Evolutionary conservation across 2,888 invertebrate genomes (phyloP).

Genomic region (Ennomos fuscantarius): DNA sequence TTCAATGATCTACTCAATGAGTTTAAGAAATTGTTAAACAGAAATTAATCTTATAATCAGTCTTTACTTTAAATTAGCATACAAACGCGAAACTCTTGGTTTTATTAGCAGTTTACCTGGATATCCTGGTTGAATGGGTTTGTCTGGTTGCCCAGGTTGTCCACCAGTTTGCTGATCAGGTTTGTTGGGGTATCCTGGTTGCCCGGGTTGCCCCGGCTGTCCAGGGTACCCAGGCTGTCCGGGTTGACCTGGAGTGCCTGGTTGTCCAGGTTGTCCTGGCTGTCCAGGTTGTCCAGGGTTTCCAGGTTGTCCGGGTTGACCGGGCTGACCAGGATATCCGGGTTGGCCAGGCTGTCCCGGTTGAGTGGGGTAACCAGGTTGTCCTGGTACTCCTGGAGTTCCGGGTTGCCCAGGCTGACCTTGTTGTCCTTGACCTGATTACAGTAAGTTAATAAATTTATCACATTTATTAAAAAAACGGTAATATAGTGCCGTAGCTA

Average conservation of each 20-base stretch:
- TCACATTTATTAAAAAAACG: too few relatives aligned
- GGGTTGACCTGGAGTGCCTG: conserved; percentile 36
- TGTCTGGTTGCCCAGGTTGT: conserved; percentile 32
- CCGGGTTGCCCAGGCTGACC: too few relatives aligned
- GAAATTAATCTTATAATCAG: too few relatives aligned
- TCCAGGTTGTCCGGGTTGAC: conserved; percentile 33
- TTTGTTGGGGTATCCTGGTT: conserved; percentile 49
- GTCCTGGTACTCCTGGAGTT: too few relatives aligned
- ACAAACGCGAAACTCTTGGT: too few relatives aligned
- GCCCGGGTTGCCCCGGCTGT: conserved; percentile 13
- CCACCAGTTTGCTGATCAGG: conserved; percentile 33
- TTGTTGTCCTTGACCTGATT: too few relatives aligned
- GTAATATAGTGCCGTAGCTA: too few relatives aligned
- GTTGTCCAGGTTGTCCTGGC: conserved; percentile 39
- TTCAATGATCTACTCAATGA: too few relatives aligned
- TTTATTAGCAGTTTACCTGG: conserved; percentile 27
- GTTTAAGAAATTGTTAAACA: too few relatives aligned
- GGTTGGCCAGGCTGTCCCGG: conserved; percentile 33
- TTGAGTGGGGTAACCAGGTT: too few relatives aligned
- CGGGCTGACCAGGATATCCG: conserved; percentile 35
- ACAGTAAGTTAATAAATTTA: too few relatives aligned
- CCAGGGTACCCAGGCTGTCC: conserved; percentile 38
- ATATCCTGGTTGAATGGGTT: conserved; percentile 40
- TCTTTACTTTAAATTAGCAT: too few relatives aligned
- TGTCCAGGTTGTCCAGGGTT: conserved; percentile 41